Evolutionary conservation across 2,888 invertebrate species (phyloP).

Genomic region (Chrysodeixis includens): DNA sequence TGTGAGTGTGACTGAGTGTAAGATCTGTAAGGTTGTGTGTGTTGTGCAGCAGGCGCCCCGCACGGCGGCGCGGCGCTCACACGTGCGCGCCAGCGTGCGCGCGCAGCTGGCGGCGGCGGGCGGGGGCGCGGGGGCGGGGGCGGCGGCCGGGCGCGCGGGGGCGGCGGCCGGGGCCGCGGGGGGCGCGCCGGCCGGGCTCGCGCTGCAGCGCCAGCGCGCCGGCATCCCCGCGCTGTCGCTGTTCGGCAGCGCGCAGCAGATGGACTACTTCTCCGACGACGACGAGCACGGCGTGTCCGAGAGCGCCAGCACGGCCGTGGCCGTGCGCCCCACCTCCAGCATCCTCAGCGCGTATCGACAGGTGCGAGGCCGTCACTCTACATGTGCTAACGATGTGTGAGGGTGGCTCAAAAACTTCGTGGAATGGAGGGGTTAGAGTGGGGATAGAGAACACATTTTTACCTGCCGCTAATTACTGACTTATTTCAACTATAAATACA

Average conservation of each 20-base stretch:
- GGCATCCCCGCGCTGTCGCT: conserved; percentile 80
- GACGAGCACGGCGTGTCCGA: conserved; percentile 68
- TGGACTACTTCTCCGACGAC: conserved; percentile 92
- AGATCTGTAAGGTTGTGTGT: not conserved
- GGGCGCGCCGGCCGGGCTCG: conserved; percentile 48
- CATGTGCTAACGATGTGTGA: not conserved
- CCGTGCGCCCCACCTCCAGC: conserved; percentile 82
- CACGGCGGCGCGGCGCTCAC: conserved; percentile 81
- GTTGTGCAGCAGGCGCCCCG: conserved; percentile 69
- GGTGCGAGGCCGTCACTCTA: conserved; percentile 61
- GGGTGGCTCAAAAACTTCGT: too few relatives aligned
- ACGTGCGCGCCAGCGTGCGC: conserved; percentile 80
- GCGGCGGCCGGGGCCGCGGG: conserved; percentile 12
- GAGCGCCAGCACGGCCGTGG: conserved; percentile 77
- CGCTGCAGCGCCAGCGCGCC: conserved; percentile 60
- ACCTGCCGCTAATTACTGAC: too few relatives aligned
- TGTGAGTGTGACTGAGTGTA: not conserved
- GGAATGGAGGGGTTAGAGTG: too few relatives aligned
- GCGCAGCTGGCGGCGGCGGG: conserved; percentile 62
- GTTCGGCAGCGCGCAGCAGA: conserved; percentile 91
- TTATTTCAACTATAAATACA: too few relatives aligned
- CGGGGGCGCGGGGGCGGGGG: not conserved
- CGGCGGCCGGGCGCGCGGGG: conserved; percentile 9
- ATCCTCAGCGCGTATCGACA: conserved; percentile 81
- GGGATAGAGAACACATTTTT: too few relatives aligned